A percentile compares a stretch with the other conserved stretches of the same genome.
Evolutionary conservation across 2,113 vertebrate species (phyloP).

Genomic region (Nothocercus julius): DNA sequence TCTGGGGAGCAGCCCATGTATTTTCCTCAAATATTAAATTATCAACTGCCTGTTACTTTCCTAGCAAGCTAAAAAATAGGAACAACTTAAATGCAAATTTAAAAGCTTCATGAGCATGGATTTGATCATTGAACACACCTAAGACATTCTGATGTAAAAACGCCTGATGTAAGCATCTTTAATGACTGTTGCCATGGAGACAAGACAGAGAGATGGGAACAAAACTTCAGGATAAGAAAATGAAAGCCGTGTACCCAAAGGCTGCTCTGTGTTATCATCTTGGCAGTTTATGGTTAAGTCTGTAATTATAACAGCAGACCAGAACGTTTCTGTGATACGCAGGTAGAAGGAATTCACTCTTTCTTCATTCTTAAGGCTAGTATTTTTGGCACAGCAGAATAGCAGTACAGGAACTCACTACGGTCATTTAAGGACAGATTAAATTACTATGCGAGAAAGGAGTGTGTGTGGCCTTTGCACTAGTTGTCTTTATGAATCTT

Average conservation of each 20-base stretch:
- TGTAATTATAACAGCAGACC: neutral
- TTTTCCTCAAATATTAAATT: neutral
- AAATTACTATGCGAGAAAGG: neutral
- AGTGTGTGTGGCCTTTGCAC: neutral
- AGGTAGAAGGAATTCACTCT: neutral
- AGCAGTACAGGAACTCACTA: neutral
- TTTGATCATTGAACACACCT: neutral
- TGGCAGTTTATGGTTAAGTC: neutral
- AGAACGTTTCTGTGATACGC: neutral
- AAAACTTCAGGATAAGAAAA: neutral
- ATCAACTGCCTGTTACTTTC: neutral
- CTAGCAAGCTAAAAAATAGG: neutral
- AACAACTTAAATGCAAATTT: neutral
- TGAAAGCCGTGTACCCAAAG: neutral
- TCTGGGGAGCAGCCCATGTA: neutral
- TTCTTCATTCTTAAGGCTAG: neutral
- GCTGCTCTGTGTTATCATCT: neutral
- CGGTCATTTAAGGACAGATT: neutral
- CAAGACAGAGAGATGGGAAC: neutral
- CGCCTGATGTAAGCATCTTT: neutral
- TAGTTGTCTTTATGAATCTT: neutral
- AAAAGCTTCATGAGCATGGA: conserved; percentile 9
- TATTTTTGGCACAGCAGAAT: neutral
- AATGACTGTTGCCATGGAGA: conserved; percentile 4
- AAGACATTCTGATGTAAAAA: neutral